Conservation (phyloP, 2,888 invertebrate species). For the Idaea dimidiata region DNA sequence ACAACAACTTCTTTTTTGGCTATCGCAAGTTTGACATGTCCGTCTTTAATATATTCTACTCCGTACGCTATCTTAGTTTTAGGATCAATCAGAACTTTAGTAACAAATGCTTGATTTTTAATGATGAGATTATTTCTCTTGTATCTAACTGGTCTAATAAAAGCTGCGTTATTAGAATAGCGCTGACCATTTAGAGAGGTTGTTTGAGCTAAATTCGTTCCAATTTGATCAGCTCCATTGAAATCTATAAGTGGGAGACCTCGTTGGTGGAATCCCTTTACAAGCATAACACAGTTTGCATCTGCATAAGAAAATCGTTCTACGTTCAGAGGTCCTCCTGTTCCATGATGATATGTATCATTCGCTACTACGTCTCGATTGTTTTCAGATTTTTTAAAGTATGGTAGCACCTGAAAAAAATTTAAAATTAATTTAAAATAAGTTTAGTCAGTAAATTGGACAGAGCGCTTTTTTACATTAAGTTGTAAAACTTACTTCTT, state of each 20-base stretch:
- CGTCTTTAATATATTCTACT: slow-evolving; percentile 43
- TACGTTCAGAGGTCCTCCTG: slow-evolving; percentile 81
- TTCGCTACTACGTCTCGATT: slow-evolving; percentile 75
- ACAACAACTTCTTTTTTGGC: slow-evolving; percentile 61
- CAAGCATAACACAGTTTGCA: slow-evolving; percentile 71
- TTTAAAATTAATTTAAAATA: background rate
- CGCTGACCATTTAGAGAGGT: slow-evolving; percentile 78
- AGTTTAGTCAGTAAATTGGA: background rate
- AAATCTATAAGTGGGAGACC: slow-evolving; percentile 81
- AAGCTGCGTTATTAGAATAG: slow-evolving; percentile 83
- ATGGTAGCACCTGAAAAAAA: slow-evolving; percentile 78
- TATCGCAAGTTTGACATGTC: slow-evolving; percentile 38
- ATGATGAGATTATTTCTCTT: slow-evolving; percentile 74
- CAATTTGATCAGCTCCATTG: slow-evolving; percentile 76
- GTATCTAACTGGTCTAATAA: slow-evolving; percentile 82
- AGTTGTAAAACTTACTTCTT: slow-evolving; percentile 55
- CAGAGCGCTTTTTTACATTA: no score
- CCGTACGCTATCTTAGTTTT: slow-evolving; percentile 53
- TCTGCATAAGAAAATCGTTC: slow-evolving; percentile 82
- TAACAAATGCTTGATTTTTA: slow-evolving; percentile 73
- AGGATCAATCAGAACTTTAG: slow-evolving; percentile 76
- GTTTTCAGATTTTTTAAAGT: slow-evolving; percentile 84
- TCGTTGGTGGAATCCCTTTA: slow-evolving; percentile 79
- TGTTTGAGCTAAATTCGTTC: slow-evolving; percentile 80
- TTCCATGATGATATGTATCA: slow-evolving; percentile 79